phyloP scores from a whole-genome alignment of 2,797 vertebrate species.

The Gymnoscopelus braueri region DNA sequence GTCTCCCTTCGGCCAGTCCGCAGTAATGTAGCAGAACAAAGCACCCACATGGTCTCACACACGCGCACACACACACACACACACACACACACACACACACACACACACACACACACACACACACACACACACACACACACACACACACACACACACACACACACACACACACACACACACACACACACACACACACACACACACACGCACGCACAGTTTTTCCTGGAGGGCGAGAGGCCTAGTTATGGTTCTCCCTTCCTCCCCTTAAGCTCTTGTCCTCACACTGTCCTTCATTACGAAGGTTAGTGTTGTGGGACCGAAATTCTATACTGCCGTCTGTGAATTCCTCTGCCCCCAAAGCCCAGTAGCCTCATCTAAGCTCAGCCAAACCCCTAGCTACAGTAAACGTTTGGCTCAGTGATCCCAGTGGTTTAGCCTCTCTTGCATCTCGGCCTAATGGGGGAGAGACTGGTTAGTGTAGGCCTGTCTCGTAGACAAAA shows the following conservation, averaged over 20 bases:
- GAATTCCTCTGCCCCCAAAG: conserved; percentile 16
- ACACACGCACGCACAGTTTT: conserved; percentile 1
- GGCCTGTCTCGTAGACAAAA: conserved; percentile 23
- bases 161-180: not conserved
- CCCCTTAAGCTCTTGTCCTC: not conserved
- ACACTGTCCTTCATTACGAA: conserved; percentile 5
- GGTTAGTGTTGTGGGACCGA: not conserved
- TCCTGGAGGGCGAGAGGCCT: not conserved
- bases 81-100: not conserved
- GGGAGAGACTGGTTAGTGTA: not conserved
- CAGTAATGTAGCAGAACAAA: conserved; percentile 14
- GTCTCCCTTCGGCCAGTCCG: conserved; percentile 5
- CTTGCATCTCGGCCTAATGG: conserved; percentile 54
- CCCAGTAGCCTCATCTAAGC: conserved; percentile 9
- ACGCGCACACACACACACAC: conserved; percentile 3
- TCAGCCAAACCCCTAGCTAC: conserved; percentile 23
- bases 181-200: conserved; percentile 5
- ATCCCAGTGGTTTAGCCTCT: conserved; percentile 32
- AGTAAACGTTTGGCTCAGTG: conserved; percentile 35
- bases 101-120: not conserved
- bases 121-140: conserved; percentile 1
- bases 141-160: not conserved
- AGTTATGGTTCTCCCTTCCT: not conserved
- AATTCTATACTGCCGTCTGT: not conserved
- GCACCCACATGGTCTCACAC: conserved; percentile 14